Base-by-base conservation (phyloP, 2,888 invertebrate species). In the Strigamia transsilvanica region DNA sequence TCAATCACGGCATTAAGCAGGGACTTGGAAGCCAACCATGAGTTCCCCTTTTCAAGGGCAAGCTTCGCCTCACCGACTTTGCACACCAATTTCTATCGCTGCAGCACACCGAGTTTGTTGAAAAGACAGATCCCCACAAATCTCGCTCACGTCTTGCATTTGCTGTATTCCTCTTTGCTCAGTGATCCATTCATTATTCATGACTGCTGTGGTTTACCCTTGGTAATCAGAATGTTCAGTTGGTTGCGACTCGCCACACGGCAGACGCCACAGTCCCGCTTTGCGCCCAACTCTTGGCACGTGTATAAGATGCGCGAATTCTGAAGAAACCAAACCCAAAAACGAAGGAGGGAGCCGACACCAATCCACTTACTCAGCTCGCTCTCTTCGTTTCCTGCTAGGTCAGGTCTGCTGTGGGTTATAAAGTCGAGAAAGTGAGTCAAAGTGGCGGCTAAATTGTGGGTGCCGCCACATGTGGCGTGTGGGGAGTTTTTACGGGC, bases 371-470 rank as follows among this genome's bases (percentile, higher is more conserved):
- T 15, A 32, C 73, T 73, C 73, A 27, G 73, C 73, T 73, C 73
- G 27, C 73, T 73, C 32, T 27, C 27, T 27, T 27, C 27, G 27
- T 3, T 38, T 21, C 23, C 77, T 77, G 23, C 81, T 66, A 81
- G 82, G 82, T 82, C 82, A 78, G 23, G 77, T 34, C 81, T 81
- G 81, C 15, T 23, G 46, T 23, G 41, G 79, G 82, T 78, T 82
- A 46, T 82, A 82, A 82, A 82, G 78, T 41, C 32, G 73, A 80
- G 46, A 13, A 51, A 80, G 80, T 46, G 42, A 79, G 15, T 79
- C n/a, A 12, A 41, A 61, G 51, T 77, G 82, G 82, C 42, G 78
- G 82, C 73, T 82, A 82, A 82, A 82, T 82, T 82, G 82, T 82
- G 82, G 66, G 81, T 56, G 66, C 81, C 66, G 34, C 81, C 34